Conservation (phyloP, 1,140 invertebrate genomes). For the Drosophila kohkoa region DNA sequence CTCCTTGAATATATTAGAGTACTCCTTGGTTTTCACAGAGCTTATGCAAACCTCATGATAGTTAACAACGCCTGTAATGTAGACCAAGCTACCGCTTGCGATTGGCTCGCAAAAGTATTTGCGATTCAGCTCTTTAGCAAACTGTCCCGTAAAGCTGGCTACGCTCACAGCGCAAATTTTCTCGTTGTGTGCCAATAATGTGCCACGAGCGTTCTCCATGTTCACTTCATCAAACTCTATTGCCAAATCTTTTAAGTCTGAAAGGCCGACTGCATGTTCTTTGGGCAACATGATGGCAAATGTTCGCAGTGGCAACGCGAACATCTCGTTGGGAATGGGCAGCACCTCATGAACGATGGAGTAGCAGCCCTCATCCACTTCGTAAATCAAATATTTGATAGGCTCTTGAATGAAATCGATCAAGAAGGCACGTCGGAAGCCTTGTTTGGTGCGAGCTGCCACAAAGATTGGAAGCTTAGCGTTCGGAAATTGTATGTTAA, state of each 20-base stretch:
- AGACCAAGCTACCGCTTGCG: conserved; percentile 22
- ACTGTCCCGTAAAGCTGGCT: conserved; percentile 35
- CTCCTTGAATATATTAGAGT: conserved; percentile 39
- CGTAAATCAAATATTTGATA: conserved; percentile 53
- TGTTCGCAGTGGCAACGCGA: conserved; percentile 34
- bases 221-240: conserved; percentile 38
- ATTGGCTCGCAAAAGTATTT: conserved; percentile 55
- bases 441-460: conserved; percentile 46
- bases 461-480: conserved; percentile 17
- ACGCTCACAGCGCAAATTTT: conserved; percentile 28
- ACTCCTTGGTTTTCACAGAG: conserved; percentile 36
- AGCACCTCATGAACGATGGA: conserved; percentile 41
- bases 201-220: not conserved
- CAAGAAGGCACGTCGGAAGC: conserved; percentile 60
- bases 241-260: conserved; percentile 2
- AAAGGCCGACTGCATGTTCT: not conserved
- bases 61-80: conserved; percentile 40
- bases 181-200: conserved; percentile 29
- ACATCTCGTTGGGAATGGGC: conserved; percentile 50
- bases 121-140: conserved; percentile 25
- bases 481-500: conserved; percentile 19
- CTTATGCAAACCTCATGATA: conserved; percentile 53
- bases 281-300: conserved; percentile 43
- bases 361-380: conserved; percentile 63
- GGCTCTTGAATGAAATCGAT: conserved; percentile 46